A percentile compares a stretch with the other conserved stretches of the same genome.
Evolutionary conservation across 2,797 vertebrate species (phyloP).

Genomic region (Lagorchestes hirsutus): DNA sequence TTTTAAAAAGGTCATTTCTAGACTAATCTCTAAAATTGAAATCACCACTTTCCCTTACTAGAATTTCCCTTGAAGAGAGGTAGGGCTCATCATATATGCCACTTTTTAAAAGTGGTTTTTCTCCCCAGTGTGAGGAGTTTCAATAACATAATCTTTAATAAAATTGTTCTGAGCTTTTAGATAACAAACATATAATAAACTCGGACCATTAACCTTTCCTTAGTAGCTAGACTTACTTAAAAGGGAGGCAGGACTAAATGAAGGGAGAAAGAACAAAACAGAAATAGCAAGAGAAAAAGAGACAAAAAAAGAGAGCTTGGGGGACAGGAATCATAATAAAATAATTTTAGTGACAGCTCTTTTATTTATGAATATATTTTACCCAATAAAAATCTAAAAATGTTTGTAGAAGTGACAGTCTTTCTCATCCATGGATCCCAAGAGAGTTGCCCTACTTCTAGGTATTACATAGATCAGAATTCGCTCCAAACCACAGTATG

Average conservation of each 20-base stretch:
- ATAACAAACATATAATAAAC: not conserved
- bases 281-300: not conserved
- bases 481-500: not conserved
- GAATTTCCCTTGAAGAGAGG: not conserved
- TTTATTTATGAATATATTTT: not conserved
- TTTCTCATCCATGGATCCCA: not conserved
- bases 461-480: not conserved
- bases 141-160: not conserved
- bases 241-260: not conserved
- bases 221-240: not conserved
- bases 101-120: not conserved
- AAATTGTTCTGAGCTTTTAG: not conserved
- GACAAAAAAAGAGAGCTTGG: not conserved
- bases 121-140: not conserved
- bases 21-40: not conserved
- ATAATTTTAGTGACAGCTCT: not conserved
- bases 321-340: not conserved
- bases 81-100: not conserved
- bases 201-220: not conserved
- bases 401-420: not conserved
- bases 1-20: not conserved
- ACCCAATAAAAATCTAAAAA: not conserved
- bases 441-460: not conserved
- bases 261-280: not conserved
- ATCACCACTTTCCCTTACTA: not conserved